Conservation (phyloP, 2,888 invertebrate species). For the Andrena haemorrhoa region DNA sequence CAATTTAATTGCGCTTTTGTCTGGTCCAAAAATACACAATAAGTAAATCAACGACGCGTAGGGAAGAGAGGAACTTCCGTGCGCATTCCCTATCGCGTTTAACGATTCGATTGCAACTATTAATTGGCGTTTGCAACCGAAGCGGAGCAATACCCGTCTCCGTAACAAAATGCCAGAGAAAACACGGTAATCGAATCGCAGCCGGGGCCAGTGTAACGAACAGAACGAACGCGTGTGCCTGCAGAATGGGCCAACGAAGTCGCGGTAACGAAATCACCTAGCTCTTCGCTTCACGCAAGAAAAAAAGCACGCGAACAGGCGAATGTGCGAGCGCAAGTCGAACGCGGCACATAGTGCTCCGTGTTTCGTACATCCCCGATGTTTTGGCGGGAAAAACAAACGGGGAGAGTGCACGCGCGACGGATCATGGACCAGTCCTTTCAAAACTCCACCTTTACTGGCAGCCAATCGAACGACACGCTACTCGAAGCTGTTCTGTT, state of each 20-base stretch:
- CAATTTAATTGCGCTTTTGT: too few species aligned
- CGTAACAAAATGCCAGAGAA: slow-evolving; percentile 33
- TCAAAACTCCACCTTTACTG: slow-evolving; percentile 2
- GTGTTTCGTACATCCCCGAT: slow-evolving; percentile 32
- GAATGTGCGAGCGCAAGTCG: slow-evolving; percentile 30
- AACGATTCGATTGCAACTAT: neutral
- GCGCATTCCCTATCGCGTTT: neutral
- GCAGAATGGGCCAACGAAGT: slow-evolving; percentile 47
- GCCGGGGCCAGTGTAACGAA: slow-evolving; percentile 22
- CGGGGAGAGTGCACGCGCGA: neutral
- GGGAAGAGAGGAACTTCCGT: neutral
- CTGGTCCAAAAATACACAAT: too few species aligned
- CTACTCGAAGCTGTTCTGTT: neutral
- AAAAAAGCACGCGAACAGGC: neutral
- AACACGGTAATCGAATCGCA: slow-evolving; percentile 35
- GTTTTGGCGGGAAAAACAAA: slow-evolving; percentile 8
- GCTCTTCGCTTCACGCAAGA: neutral
- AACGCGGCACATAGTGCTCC: neutral
- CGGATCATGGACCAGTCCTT: neutral
- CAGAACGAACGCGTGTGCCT: slow-evolving; percentile 23
- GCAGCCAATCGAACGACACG: neutral
- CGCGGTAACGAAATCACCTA: slow-evolving; percentile 42
- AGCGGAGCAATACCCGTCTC: neutral
- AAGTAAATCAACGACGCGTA: neutral
- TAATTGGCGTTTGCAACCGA: slow-evolving; percentile 4